Conservation (phyloP, 2,888 invertebrate species). For the Clitarchus hookeri region DNA sequence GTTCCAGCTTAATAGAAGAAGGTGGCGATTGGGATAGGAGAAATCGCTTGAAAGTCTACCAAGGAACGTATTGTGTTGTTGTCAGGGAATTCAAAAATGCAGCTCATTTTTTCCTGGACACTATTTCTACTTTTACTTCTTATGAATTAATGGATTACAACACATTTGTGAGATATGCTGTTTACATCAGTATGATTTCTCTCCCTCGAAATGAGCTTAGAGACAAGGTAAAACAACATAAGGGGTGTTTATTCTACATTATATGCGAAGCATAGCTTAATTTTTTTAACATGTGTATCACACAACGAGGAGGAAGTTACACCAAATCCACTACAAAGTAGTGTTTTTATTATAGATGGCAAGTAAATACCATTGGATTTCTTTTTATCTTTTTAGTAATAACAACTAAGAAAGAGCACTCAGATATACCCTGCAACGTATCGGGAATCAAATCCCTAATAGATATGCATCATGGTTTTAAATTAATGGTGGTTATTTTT, state of each 20-base stretch:
- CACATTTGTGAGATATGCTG: slow-evolving; percentile 79
- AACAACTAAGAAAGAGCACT: too few relatives aligned
- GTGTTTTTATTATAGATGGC: too few relatives aligned
- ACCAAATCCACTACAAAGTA: too few relatives aligned
- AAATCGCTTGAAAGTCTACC: slow-evolving; percentile 96
- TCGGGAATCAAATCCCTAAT: too few relatives aligned
- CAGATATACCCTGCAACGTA: too few relatives aligned
- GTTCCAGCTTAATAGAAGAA: slow-evolving; percentile 74
- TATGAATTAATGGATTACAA: slow-evolving; percentile 99
- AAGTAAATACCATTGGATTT: too few relatives aligned
- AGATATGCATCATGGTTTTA: too few relatives aligned
- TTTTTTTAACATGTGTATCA: too few relatives aligned
- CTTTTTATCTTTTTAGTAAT: too few relatives aligned
- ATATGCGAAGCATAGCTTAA: neutral
- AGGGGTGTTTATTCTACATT: neutral
- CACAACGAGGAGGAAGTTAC: too few relatives aligned
- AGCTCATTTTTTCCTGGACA: slow-evolving; percentile 93
- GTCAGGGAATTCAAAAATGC: slow-evolving; percentile 96
- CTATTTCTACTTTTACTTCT: slow-evolving; percentile 98
- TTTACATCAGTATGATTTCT: slow-evolving; percentile 81
- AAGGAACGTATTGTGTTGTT: slow-evolving; percentile 95
- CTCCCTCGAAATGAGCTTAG: slow-evolving; percentile 77
- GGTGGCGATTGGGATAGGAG: slow-evolving; percentile 99
- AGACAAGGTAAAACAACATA: slow-evolving; percentile 63
- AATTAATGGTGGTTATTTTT: too few relatives aligned